Base-by-base conservation (phyloP, 1,140 invertebrate species). In the Atta cephalotes region DNA sequence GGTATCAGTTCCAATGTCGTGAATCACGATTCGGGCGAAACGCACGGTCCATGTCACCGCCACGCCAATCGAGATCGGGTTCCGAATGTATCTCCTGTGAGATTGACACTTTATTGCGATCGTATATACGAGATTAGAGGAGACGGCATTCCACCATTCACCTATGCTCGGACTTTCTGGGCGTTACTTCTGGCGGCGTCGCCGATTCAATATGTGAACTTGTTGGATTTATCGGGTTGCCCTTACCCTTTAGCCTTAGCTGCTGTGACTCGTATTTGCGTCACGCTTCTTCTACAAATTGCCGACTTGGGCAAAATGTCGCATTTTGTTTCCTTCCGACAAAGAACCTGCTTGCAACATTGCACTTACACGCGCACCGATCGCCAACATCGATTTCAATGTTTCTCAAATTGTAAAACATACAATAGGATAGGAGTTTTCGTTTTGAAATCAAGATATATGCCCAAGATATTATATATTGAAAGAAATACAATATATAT, bases 21-120 rank as follows among this genome's bases (percentile, higher is more conserved):
- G 70, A 84, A 84, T 84, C 80, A 84, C 80, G 68, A 60, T 71
- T 60, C 53, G 66, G n/a, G 49, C 6, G 16, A 45, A 71, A 60
- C 51, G 78, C 78, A n/a, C 18, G 31, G 14, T 45, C 65, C 31
- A 39, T n/a, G 80, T 74, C 80, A 74, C 70, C n/a, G 60, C 31
- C 51, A 10, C 14, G 70, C 18, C 56, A 25, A 58, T 60, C 79
- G 56, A 49, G 21, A 80, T 39, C 77, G 77, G 60, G 7, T 51
- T 62, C 5, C 62, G 28, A 65, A 65, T 49, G 63, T 35, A 68
- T 72, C 53, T 74, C 45, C 45, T 18, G 10, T 45, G 31, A 56
- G 84, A 85, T 79, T 80, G 84, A 85, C 84, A 85, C 84, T 85
- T 85, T 85, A 85, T 85, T 85, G 84, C 84, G 70, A 70, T 74